Percentiles rank a stretch among this genome's conserved stretches.
Conservation (phyloP, 2,888 invertebrate species). For the Syritta pipiens region DNA sequence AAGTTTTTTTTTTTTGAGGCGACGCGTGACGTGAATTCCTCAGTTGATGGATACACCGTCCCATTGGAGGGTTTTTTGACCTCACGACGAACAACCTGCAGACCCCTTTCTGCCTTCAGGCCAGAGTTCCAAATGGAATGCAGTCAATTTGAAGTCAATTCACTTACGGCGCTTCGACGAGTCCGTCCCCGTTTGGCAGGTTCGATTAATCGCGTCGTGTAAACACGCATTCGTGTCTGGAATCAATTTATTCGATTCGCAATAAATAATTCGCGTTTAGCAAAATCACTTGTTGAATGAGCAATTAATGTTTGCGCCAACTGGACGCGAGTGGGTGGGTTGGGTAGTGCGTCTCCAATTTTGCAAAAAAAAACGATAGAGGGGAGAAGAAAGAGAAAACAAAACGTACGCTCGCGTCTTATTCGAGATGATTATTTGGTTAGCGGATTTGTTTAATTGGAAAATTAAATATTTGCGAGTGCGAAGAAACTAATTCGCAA, state of each 20-base stretch:
- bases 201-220: constrained; percentile 40
- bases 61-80: constrained; percentile 19
- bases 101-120: background rate
- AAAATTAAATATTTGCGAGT: background rate
- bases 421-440: background rate
- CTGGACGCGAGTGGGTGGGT: background rate
- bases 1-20: constrained; percentile 12
- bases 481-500: no score
- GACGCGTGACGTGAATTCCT: constrained; percentile 28
- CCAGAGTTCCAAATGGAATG: background rate
- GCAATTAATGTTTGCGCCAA: constrained; percentile 21
- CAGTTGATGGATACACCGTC: constrained; percentile 2
- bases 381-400: no score
- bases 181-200: constrained; percentile 7
- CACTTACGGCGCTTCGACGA: no score
- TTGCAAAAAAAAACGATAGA: no score
- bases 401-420: no score
- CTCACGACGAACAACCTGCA: constrained; percentile 8
- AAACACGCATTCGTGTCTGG: constrained; percentile 40
- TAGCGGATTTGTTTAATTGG: background rate
- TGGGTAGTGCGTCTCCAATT: no score
- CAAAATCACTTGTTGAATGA: constrained; percentile 50
- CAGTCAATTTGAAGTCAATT: constrained; percentile 17
- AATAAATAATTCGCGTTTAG: constrained; percentile 32
- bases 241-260: constrained; percentile 2